A percentile compares a stretch with the other conserved stretches of the same genome.
Evolutionary conservation across 2,113 vertebrate species (phyloP).

Genomic region (Zosterops borbonicus): DNA sequence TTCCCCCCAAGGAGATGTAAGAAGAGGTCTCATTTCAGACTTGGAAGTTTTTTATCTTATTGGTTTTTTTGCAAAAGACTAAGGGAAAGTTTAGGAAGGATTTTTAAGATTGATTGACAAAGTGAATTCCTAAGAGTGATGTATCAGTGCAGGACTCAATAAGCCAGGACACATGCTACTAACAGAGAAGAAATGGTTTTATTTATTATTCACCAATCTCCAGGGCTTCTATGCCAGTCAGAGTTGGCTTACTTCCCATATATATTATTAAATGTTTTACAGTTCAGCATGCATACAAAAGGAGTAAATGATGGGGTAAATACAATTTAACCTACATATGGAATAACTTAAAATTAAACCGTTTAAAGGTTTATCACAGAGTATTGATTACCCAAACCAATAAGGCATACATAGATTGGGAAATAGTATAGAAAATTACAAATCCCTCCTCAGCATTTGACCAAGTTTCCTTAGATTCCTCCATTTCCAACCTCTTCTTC

Average conservation of each 20-base stretch:
- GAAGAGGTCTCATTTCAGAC: conserved; percentile 29
- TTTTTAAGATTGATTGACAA: conserved; percentile 60
- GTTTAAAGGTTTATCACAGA: background rate
- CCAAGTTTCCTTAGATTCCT: background rate
- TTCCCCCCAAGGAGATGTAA: conserved; percentile 53
- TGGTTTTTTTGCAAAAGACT: conserved; percentile 15
- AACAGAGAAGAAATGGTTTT: conserved; percentile 61
- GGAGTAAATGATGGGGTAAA: conserved; percentile 50
- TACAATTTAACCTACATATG: conserved; percentile 54
- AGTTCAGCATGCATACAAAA: conserved; percentile 64
- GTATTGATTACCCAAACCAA: background rate
- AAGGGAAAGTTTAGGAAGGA: conserved; percentile 17
- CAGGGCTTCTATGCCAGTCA: conserved; percentile 46
- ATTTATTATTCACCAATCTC: conserved; percentile 65
- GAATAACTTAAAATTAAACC: conserved; percentile 20
- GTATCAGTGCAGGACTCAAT: conserved; percentile 21
- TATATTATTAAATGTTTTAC: conserved; percentile 73
- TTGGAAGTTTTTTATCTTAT: conserved; percentile 41
- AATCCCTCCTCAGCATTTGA: background rate
- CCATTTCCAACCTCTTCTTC: background rate
- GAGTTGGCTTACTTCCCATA: conserved; percentile 57
- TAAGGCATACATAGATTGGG: background rate
- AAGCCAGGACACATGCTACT: conserved; percentile 39
- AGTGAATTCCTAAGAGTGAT: conserved; percentile 60
- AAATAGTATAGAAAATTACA: background rate